Base-by-base conservation (phyloP, 2,888 invertebrate species). In the Zhuqinia jingwanae region DNA sequence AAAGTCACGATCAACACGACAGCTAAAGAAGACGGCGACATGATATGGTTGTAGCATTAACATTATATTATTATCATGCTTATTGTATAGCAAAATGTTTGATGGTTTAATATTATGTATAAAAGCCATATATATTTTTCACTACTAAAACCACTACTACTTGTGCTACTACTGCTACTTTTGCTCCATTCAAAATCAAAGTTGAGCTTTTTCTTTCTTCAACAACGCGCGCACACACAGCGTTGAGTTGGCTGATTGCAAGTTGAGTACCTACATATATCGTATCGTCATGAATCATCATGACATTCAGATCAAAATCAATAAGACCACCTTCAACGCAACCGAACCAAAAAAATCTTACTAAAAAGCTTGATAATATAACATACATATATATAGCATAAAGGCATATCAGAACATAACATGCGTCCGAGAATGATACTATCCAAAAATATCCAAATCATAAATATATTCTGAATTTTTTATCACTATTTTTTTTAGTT, bases 321-420 rank as follows among this genome's bases (percentile, higher is more conserved):
- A 58, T 58, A 58, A 22, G 58, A 58, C 58, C 58, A 58, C 58
- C 58, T 58, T 58, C 58, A 58, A 58, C 25, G 58, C 58, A 58
- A 36, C 36, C 58, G 22, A 58, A 20, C 58, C 8, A n/a, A 50
- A 50, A n/a, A n/a, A n/a, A n/a, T n/a, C n/a, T n/a, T n/a, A n/a
- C n/a, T n/a, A n/a, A n/a, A n/a, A n/a, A n/a, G n/a, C n/a, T n/a
- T n/a, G n/a, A n/a, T n/a, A n/a, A n/a, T n/a, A n/a, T n/a, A 17
- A 53, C n/a, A 17, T 17, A 8, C n/a, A 53, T 53, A 53, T 3
- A n/a, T n/a, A 53, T 20, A 20, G 53, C n/a, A 50, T 50, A n/a
- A 8, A 10, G 2, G 25, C 22, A 11, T 20, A 5, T 2, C 22
- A 58, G 20, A 56, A 25, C 10, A 58, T 22, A n/a, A 11, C n/a